Conservation (phyloP, 2,113 vertebrate genomes). For the Bufo bufo region DNA sequence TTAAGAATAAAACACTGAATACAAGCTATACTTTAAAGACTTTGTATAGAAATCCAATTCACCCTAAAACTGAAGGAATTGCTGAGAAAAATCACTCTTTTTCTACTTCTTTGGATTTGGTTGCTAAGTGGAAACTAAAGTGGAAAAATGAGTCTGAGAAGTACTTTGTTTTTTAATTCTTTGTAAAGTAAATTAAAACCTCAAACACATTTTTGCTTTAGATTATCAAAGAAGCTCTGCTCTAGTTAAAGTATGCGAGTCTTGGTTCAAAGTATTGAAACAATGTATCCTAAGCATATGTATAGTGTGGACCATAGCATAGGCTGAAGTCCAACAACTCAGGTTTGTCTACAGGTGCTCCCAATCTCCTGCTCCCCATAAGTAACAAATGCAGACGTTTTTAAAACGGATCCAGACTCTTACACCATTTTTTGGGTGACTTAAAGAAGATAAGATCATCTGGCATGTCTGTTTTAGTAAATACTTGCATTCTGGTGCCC, state of each 20-base stretch:
- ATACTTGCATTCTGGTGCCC: no score
- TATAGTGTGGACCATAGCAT: no score
- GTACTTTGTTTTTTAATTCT: background rate
- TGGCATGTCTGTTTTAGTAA: no score
- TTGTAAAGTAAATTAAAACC: background rate
- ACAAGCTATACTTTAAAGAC: background rate
- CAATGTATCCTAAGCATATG: background rate
- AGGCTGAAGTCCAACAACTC: no score
- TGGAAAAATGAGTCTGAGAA: background rate
- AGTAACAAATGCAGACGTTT: no score
- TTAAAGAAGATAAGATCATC: no score
- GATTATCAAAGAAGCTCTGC: background rate
- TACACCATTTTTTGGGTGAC: background rate
- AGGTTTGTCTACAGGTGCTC: no score
- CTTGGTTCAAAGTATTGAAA: background rate
- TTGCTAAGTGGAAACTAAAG: background rate
- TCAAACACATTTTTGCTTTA: background rate
- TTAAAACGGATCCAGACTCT: no score
- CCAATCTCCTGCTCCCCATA: no score
- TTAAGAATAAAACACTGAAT: slow-evolving; percentile 10
- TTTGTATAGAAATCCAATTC: background rate
- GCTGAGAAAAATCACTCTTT: background rate
- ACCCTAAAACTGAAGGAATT: background rate
- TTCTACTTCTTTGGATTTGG: background rate
- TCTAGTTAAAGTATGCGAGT: background rate